Evolutionary conservation across 2,113 vertebrate genomes (phyloP), one percentile per base, ranked within the genome.

Genomic region (Lepidothrix coronata): DNA sequence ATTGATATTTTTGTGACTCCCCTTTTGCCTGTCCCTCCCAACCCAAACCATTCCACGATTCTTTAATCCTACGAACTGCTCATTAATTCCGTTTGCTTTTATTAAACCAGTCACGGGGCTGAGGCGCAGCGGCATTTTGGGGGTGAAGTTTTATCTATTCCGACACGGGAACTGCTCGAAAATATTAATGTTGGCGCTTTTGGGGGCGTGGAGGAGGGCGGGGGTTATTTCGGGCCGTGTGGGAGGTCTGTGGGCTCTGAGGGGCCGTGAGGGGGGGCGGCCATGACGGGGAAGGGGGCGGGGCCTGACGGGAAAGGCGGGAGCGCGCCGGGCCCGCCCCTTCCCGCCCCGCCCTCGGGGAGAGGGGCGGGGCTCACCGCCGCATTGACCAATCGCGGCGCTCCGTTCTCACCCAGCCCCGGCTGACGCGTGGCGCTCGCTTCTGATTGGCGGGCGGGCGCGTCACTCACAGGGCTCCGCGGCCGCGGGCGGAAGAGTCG

Each of bases 311-410:
- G 37, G 4, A 46, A n/a, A 52, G 33, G 74, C 23, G 74, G 48
- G 28, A n/a, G 5, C 0, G 5, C n/a, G 1, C 1, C 8, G 65
- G 8, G 15, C 2, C 28, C 66, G 57, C 85, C 66, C 49, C 49
- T 79, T 71, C 74, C 85, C 57, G 6, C 39, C 57, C 48, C 74
- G 28, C 41, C 85, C 37, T 0, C 5, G 57, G 3, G 5, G 17
- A 0, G 5, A 0, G 0, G 5, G 57, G 75, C n/a, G 85, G n/a
- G 1, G 4, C 9, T 35, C 6, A 11, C 17, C 2, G 9, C 5
- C 0, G 1, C 9, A 1, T 1, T 19, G 9, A 2, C 89, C 94
- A 95, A 92, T 94, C 16, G 22, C 0, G 3, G 1, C 5, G 6
- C 23, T 3, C 2, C 0, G 0, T 9, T 3, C 19, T 84, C 30